Evolutionary conservation across 2,888 invertebrate species (phyloP).

Genomic region (Trachelus iudaicus): DNA sequence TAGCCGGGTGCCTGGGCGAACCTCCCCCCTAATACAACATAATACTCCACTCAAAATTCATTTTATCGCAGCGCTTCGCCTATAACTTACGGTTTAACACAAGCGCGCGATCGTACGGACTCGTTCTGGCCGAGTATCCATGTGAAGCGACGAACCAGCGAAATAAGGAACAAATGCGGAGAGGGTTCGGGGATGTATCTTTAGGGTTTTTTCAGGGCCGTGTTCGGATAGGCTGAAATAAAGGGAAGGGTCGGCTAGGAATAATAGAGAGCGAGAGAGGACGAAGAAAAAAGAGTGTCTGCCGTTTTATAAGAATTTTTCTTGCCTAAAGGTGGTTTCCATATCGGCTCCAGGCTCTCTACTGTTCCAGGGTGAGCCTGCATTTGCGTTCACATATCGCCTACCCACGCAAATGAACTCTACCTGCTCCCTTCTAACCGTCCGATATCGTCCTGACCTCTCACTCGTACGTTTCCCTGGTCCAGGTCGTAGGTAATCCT

Average conservation of each 20-base stretch:
- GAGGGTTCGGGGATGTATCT: neutral
- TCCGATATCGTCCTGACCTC: neutral
- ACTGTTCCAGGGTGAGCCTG: slow-evolving; percentile 33
- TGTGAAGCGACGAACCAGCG: neutral
- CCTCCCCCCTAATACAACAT: slow-evolving; percentile 30
- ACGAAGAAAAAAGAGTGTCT: neutral
- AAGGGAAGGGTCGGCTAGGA: neutral
- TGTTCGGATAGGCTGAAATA: neutral
- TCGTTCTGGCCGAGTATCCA: neutral
- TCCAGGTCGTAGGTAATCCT: neutral
- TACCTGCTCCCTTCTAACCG: neutral
- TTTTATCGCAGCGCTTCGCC: slow-evolving; percentile 27
- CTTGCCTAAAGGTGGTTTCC: slow-evolving; percentile 19
- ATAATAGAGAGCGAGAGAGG: neutral
- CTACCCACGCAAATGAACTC: neutral
- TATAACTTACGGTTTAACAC: slow-evolving; percentile 4
- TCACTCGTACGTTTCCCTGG: neutral
- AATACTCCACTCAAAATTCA: slow-evolving; percentile 45
- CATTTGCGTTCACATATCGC: slow-evolving; percentile 1
- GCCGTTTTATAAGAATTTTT: neutral
- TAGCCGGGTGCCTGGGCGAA: neutral
- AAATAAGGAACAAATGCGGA: too few species aligned
- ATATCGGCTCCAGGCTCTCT: slow-evolving; percentile 29
- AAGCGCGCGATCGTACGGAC: neutral
- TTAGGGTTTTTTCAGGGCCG: neutral